A percentile compares a stretch with the other conserved stretches of the same genome.
Evolutionary conservation across 2,888 invertebrate genomes (phyloP).

Genomic region (Linnaemya tessellans): DNA sequence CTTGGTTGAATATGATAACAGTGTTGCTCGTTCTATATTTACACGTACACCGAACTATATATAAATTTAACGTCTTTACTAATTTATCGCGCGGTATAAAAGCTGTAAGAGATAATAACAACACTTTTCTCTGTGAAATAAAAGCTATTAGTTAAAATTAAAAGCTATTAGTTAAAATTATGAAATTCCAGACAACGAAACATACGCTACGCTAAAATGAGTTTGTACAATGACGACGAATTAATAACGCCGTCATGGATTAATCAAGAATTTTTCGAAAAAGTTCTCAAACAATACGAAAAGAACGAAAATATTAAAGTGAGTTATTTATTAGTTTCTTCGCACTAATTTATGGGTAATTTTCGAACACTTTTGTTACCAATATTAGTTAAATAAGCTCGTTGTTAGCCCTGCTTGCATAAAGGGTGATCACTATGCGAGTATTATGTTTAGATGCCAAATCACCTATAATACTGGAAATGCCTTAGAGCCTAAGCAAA

Average conservation of each 20-base stretch:
- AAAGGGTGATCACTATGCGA: slow-evolving; percentile 76
- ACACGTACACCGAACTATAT: too few species aligned
- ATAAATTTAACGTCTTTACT: too few species aligned
- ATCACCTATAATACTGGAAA: slow-evolving; percentile 56
- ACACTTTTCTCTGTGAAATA: not conserved
- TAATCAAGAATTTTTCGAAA: slow-evolving; percentile 69
- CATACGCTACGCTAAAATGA: slow-evolving; percentile 38
- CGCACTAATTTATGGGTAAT: too few species aligned
- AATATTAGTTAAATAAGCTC: slow-evolving; percentile 38
- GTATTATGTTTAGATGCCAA: slow-evolving; percentile 74
- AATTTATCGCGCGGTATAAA: not conserved
- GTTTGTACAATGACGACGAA: slow-evolving; percentile 69
- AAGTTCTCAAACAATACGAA: slow-evolving; percentile 67
- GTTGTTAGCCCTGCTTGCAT: slow-evolving; percentile 70
- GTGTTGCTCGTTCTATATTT: too few species aligned
- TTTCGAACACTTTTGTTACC: not conserved
- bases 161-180: not conserved
- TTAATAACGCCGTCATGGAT: slow-evolving; percentile 72
- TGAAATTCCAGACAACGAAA: not conserved
- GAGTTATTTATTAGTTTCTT: not conserved
- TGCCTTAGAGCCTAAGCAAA: not conserved
- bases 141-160: too few species aligned
- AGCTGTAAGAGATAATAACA: slow-evolving; percentile 3
- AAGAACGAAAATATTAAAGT: slow-evolving; percentile 64
- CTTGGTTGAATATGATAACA: too few species aligned